Evolutionary conservation across 2,888 invertebrate genomes (phyloP), one percentile per base, ranked within the genome.

Genomic region (Diplazon laetatorius): DNA sequence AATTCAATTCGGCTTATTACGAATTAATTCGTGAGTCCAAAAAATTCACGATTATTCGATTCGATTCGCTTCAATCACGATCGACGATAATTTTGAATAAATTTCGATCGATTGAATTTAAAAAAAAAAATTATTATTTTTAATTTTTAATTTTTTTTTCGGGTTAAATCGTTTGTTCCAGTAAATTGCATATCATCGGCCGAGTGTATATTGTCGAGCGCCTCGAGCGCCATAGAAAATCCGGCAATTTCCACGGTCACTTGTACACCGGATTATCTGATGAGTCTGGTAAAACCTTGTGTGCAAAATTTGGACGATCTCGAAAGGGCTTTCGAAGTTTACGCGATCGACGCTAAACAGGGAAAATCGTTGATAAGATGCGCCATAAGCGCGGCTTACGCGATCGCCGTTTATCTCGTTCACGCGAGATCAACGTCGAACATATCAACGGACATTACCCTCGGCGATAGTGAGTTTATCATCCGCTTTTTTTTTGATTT

Each of bases 381-480:
- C 80, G 90, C 94, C 16, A 92, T 92, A 82, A 91, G 91, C 76
- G 92, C 93, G 75, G 92, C 93, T 4, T 94, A 95, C 88, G 91
- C 92, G 60, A 89, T 94, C 60, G 92, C 94, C 3, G 93, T 93
- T 63, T 93, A 93, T 86, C 92, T 96, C 80, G 91, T 95, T 59
- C 94, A 95, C 84, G 96, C 95, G n/a, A 94, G 95, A 89, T 95
- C 95, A 1, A 95, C 95, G 8, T 94, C 95, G 2, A 96, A 96
- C 89, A 94, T 94, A 0, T 94, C 95, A 52, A 94, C 95, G 25
- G 95, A 94, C 86, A 94, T 94, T 81, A 92, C 93, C 68, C 92
- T 93, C 86, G 94, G 94, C 20, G 94, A 95, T 89, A 92, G 94
- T 94, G 91, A 92, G 93, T 92, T 5, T 5, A 30, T 30, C 30